Evolutionary conservation across 2,888 invertebrate genomes (phyloP).

Genomic region (Odontothrips loti): DNA sequence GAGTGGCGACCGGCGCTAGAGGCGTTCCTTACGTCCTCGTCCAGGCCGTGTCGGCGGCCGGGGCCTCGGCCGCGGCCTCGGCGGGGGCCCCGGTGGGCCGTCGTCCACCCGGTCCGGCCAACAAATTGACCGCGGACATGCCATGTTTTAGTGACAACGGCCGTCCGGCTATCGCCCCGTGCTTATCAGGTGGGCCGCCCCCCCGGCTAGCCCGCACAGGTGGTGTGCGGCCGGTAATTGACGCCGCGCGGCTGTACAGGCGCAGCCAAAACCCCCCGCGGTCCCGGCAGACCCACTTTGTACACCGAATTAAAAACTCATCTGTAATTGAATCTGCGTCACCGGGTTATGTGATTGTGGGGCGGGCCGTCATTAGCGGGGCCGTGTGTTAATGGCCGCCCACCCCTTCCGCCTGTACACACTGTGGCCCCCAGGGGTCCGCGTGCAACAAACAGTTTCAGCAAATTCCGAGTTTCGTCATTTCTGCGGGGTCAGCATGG

Average conservation of each 20-base stretch:
- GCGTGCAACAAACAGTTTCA: too few species aligned
- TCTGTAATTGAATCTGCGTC: slow-evolving; percentile 22
- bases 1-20: not conserved
- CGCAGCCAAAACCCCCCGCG: not conserved
- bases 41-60: not conserved
- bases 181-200: not conserved
- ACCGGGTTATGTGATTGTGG: not conserved
- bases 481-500: too few species aligned
- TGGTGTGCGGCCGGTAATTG: not conserved
- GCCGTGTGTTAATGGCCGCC: slow-evolving; percentile 1
- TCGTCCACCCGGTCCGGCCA: not conserved
- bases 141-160: not conserved
- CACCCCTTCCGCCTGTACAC: too few species aligned
- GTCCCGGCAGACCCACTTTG: not conserved
- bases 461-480: too few species aligned
- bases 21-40: too few species aligned
- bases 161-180: not conserved
- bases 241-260: not conserved
- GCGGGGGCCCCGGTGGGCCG: not conserved
- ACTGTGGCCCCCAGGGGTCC: too few species aligned
- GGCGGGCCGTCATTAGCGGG: not conserved
- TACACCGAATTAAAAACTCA: slow-evolving; percentile 17
- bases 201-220: not conserved
- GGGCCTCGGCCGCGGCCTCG: not conserved
- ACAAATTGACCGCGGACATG: slow-evolving; percentile 19